Base-by-base conservation (phyloP, 2,113 vertebrate species). In the Oryzias javanicus region DNA sequence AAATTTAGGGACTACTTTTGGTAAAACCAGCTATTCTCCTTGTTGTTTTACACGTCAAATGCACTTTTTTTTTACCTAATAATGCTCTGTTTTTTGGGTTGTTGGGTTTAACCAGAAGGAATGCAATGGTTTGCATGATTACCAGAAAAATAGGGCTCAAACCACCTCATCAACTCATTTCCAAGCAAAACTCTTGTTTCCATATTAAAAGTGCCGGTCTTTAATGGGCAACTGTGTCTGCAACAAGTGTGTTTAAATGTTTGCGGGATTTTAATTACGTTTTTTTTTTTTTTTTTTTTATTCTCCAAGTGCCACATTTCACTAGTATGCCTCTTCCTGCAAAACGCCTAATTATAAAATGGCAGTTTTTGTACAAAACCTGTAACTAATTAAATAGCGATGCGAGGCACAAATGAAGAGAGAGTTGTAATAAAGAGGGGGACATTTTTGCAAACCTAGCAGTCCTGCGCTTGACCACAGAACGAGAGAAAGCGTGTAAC, bases 231-330 rank as follows among this genome's bases (percentile, higher is more conserved):
- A 70, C 70, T 69, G 80, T 87, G 81, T 84, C 80, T 72, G 70
- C 80, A 85, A 85, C 78, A 89, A 78, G 77, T 81, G 82, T 77
- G 64, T 80, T 84, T 84, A 85, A 89, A 89, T 70, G 78, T 74
- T 83, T 90, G 87, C 58, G 89, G 89, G 72, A 84, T 63, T 84
- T 90, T 89, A 90, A 90, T 82, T 80, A 66, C 83, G 83, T 73
- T 80, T 83, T 73, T 67, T 73, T 64, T 81, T n/a, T n/a, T n/a
- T n/a, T n/a, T n/a, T n/a, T 77, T 79, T 69, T 59, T 72, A 80
- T 74, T 66, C 55, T 42, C 61, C 52, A 35, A 35, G 64, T 57
- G 55, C 80, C 55, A 55, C 76, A 70, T 55, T 49, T 61, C 56
- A 52, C 50, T 75, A 74, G 74, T 65, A 82, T 74, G 59, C 72